Evolutionary conservation across 2,888 invertebrate species (phyloP).

Genomic region (Torymus aiolomorphi): DNA sequence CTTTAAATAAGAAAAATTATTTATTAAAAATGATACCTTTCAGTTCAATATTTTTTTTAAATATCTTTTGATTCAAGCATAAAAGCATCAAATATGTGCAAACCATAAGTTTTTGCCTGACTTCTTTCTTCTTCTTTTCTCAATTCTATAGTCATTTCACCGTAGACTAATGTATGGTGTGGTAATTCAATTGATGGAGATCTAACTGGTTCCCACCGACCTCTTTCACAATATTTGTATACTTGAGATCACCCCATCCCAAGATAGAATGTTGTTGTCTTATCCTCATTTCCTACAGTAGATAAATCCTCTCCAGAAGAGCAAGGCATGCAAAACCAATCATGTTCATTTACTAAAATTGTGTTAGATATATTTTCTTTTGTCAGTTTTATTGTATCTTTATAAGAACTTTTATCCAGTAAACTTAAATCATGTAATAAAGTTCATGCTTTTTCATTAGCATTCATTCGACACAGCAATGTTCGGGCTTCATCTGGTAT

Average conservation of each 20-base stretch:
- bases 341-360: slow-evolving; percentile 55
- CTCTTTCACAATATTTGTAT: slow-evolving; percentile 77
- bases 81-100: slow-evolving; percentile 89
- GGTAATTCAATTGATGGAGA: slow-evolving; percentile 80
- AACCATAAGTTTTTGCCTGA: slow-evolving; percentile 78
- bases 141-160: slow-evolving; percentile 84
- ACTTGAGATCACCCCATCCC: slow-evolving; percentile 77
- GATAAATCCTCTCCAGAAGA: slow-evolving; percentile 52
- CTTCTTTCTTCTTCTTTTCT: slow-evolving; percentile 79
- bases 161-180: slow-evolving; percentile 84
- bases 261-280: slow-evolving; percentile 70
- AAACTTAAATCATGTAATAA: slow-evolving; percentile 68
- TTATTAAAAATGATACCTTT: slow-evolving; percentile 78
- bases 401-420: slow-evolving; percentile 47
- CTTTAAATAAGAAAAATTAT: slow-evolving; percentile 1
- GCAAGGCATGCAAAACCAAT: slow-evolving; percentile 68
- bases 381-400: slow-evolving; percentile 58
- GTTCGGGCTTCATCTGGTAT: slow-evolving; percentile 79
- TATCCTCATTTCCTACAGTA: slow-evolving; percentile 35
- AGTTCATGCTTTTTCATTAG: slow-evolving; percentile 74
- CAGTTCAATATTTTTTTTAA: slow-evolving; percentile 77
- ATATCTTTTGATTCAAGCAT: slow-evolving; percentile 85
- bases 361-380: slow-evolving; percentile 59
- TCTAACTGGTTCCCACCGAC: slow-evolving; percentile 77
- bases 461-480: slow-evolving; percentile 75